These are phyloP conservation scores for Antechinus flavipes DNA, from an alignment of 2,113 vertebrate genomes.

Conservation along the genomic window DNA sequence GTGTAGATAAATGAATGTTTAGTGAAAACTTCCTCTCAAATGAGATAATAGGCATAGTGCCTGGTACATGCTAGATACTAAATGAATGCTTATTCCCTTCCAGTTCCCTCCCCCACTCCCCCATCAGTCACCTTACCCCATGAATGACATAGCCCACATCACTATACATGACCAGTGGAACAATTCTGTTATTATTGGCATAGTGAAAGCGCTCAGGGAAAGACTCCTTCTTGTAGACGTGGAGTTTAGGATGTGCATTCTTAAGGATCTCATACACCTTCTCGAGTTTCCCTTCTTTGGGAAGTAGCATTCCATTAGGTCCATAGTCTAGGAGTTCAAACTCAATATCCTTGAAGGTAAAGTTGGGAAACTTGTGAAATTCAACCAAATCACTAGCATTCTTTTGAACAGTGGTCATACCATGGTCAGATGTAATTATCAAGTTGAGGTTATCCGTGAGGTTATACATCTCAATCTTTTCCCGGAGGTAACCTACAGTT, in stretches of 20 bases:
- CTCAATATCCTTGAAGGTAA: conserved; percentile 88
- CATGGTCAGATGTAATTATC: conserved; percentile 92
- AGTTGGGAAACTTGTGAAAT: conserved; percentile 81
- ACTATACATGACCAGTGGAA: conserved; percentile 88
- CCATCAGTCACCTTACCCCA: conserved; percentile 83
- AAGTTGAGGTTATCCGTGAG: conserved; percentile 86
- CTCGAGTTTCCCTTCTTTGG: conserved; percentile 90
- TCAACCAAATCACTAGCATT: conserved; percentile 80
- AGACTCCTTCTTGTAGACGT: conserved; percentile 90
- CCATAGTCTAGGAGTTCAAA: conserved; percentile 93
- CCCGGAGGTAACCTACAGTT: conserved; percentile 89
- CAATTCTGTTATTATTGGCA: conserved; percentile 85
- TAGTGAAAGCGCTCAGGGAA: conserved; percentile 89
- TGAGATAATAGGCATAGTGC: neutral
- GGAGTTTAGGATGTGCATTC: conserved; percentile 87
- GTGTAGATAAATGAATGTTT: neutral
- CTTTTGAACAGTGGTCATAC: conserved; percentile 87
- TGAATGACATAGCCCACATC: conserved; percentile 94
- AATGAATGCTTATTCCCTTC: neutral
- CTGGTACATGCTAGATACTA: neutral
- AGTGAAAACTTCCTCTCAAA: neutral
- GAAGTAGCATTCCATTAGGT: conserved; percentile 88
- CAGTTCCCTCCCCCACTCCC: neutral
- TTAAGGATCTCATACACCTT: conserved; percentile 88
- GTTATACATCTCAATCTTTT: conserved; percentile 71